phyloP scores from a whole-genome alignment of 2,113 vertebrate genomes.

The Carettochelys insculpta region DNA sequence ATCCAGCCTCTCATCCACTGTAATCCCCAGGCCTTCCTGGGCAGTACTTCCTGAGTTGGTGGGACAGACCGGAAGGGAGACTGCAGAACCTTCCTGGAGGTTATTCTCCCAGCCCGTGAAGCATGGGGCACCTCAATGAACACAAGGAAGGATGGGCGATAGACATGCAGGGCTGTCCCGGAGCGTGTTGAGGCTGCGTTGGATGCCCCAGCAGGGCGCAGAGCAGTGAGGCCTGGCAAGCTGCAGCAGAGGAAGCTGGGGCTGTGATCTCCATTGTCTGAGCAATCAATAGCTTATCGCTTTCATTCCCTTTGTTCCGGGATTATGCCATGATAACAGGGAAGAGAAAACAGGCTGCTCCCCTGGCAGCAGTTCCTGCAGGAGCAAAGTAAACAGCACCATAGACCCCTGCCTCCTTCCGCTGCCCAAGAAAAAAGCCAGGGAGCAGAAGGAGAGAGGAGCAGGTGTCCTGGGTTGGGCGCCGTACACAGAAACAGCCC shows the following conservation, averaged over 20 bases:
- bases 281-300: background rate
- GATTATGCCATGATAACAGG: background rate
- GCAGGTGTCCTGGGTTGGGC: background rate
- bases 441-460: background rate
- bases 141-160: background rate
- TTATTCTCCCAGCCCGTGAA: background rate
- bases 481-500: background rate
- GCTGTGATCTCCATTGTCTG: background rate
- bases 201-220: background rate
- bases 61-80: background rate
- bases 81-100: background rate
- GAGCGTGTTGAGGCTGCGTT: background rate
- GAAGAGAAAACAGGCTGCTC: background rate
- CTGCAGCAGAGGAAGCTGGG: background rate
- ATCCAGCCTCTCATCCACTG: too few species aligned
- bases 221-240: background rate
- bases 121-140: background rate
- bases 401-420: background rate
- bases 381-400: background rate
- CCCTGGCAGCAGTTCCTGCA: background rate
- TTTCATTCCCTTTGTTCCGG: background rate
- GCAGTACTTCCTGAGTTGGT: background rate
- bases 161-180: background rate
- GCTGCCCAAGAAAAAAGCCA: background rate
- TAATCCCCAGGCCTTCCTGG: background rate